Evolutionary conservation across 2,888 invertebrate species (phyloP).

Genomic region (Dicranocentrus wangi): DNA sequence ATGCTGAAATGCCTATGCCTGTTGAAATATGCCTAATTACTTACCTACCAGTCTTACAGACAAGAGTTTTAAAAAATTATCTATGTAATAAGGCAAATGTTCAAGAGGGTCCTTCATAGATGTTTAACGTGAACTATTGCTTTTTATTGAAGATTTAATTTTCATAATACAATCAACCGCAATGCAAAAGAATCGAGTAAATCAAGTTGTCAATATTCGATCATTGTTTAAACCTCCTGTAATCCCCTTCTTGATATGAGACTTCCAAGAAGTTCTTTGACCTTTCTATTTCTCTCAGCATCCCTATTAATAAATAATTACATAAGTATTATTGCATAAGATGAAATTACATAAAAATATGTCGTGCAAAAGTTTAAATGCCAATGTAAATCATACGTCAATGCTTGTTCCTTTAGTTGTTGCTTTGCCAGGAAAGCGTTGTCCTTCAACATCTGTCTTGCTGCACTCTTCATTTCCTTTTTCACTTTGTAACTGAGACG

Average conservation of each 20-base stretch:
- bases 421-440: slow-evolving; percentile 88
- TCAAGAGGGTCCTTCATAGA: too few relatives aligned
- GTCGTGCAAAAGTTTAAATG: slow-evolving; percentile 8
- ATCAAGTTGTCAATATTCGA: too few relatives aligned
- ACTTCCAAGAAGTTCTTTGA: slow-evolving; percentile 87
- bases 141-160: too few relatives aligned
- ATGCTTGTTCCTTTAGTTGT: slow-evolving; percentile 85
- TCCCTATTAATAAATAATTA: too few relatives aligned
- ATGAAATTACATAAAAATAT: neutral
- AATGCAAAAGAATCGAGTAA: too few relatives aligned
- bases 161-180: too few relatives aligned
- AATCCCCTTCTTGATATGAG: slow-evolving; percentile 90
- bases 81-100: too few relatives aligned
- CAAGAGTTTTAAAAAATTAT: too few relatives aligned
- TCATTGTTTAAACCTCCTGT: slow-evolving; percentile 83
- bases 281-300: slow-evolving; percentile 85
- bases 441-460: slow-evolving; percentile 92
- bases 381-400: slow-evolving; percentile 80
- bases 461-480: slow-evolving; percentile 92
- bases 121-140: too few relatives aligned
- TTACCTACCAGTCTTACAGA: too few relatives aligned
- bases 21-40: too few relatives aligned
- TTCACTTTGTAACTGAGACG: slow-evolving; percentile 88
- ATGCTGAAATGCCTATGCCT: too few relatives aligned
- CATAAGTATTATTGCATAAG: slow-evolving; percentile 73